Evolutionary conservation across 1,140 invertebrate species (phyloP), one percentile per base, ranked within the genome.

Genomic region (Drosophila azteca): DNA sequence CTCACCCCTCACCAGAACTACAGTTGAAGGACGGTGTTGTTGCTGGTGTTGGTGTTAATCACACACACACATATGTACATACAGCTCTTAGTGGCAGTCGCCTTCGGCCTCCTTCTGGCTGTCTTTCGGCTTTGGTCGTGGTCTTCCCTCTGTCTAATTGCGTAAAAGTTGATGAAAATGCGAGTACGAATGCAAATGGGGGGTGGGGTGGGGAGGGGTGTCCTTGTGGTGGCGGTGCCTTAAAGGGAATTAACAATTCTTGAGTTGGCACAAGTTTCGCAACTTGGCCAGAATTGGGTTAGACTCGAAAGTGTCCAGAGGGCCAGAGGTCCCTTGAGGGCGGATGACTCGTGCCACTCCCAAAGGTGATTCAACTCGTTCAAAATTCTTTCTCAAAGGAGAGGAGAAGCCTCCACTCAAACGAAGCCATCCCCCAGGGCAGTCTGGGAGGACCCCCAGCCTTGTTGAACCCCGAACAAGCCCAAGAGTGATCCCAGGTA

Each of bases 181-280:
- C 67, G 57, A 62, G 65, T 61, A 20, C 17, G 17, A 20, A 20
- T 20, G 17, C 17, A 1, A 20, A 20, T 20, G 17, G 17, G 45
- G 22, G 6, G 15, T 1, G 6, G 15, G 15, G 26, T 13, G n/a
- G 9, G 39, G 9, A 46, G 64, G 48, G 29, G 54, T 49, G n/a
- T n/a, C n/a, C n/a, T n/a, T n/a, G 66, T 50, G 24, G 24, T 45
- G 67, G 64, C 17, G 17, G 17, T 20, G 17, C 17, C 65, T 70
- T 69, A 70, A 70, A 70, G 65, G 49, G 67, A 70, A 70, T 70
- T 70, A 70, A 70, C 67, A 70, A 70, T 70, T 70, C 66, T 69
- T 69, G 66, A 69, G 66, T 58, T 69, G 66, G 44, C 64, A 9
- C 2, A 69, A 69, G 64, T 69, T 68, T 69, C 49, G 44, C 55